Percentiles rank a stretch among this genome's conserved stretches.
Evolutionary conservation across 2,888 invertebrate genomes (phyloP).

Genomic region (Phaonia tiefii): DNA sequence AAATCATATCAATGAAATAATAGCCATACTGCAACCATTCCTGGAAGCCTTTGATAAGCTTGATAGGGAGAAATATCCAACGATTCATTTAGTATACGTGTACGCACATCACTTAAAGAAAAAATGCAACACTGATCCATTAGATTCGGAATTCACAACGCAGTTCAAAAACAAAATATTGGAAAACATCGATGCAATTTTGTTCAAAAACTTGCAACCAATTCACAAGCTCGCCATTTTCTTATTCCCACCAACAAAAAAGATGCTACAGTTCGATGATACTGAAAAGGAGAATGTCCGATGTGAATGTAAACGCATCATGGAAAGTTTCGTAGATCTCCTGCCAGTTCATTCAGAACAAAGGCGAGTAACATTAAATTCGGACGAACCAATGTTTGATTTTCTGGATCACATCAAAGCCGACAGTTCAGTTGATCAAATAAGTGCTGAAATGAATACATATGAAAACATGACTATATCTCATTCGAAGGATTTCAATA

Average conservation of each 20-base stretch:
- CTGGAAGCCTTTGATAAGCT: conserved; percentile 41
- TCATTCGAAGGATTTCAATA: too few species aligned
- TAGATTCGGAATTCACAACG: too few species aligned
- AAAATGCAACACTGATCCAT: too few species aligned
- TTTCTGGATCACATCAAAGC: neutral
- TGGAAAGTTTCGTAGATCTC: neutral
- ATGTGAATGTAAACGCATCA: neutral
- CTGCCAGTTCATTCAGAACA: neutral
- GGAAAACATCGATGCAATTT: neutral
- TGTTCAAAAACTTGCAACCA: neutral
- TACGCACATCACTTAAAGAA: too few species aligned
- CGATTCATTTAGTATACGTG: too few species aligned
- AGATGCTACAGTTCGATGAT: too few species aligned
- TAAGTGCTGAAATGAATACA: too few species aligned
- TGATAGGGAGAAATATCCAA: too few species aligned
- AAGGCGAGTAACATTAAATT: neutral
- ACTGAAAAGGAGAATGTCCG: neutral
- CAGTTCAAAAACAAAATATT: conserved; percentile 22
- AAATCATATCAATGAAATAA: conserved; percentile 8
- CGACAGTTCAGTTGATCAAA: too few species aligned
- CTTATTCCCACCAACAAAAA: neutral
- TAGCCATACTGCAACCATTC: conserved; percentile 40
- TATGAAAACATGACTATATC: too few species aligned
- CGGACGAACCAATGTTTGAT: conserved; percentile 2
- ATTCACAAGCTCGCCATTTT: neutral